These are phyloP conservation scores for Scaptomyza tumidula DNA, from an alignment of 2,888 invertebrate genomes.

Conservation along the genomic window DNA sequence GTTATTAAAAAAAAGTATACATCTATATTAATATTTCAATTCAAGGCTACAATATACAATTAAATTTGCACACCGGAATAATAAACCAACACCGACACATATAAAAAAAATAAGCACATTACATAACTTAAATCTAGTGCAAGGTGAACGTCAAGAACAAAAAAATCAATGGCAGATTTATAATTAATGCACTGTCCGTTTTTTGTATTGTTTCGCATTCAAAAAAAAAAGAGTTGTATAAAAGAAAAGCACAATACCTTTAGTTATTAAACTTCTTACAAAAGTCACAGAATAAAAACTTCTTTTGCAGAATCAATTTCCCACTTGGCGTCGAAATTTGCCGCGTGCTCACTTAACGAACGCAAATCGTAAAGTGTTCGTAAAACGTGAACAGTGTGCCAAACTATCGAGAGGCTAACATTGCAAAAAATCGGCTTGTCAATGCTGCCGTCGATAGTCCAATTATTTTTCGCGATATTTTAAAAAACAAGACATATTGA, in stretches of 20 bases:
- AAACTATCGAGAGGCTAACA: conserved; percentile 13
- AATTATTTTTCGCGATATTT: neutral
- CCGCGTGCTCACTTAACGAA: conserved; percentile 84
- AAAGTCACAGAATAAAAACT: conserved; percentile 84
- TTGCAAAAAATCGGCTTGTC: neutral
- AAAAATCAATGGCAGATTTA: conserved; percentile 73
- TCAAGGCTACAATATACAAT: conserved; percentile 4
- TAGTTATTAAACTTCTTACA: conserved; percentile 81
- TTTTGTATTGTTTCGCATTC: conserved; percentile 20
- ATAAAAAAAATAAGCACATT: conserved; percentile 67
- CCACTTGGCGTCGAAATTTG: conserved; percentile 79
- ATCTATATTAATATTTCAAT: conserved; percentile 9
- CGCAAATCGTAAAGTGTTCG: conserved; percentile 83
- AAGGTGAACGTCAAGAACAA: conserved; percentile 65
- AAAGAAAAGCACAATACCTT: conserved; percentile 79
- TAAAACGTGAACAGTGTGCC: conserved; percentile 43
- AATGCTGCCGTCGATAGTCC: conserved; percentile 20
- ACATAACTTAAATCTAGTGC: conserved; percentile 75
- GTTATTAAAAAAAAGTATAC: conserved; percentile 1
- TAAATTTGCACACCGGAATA: conserved; percentile 28
- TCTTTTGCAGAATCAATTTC: conserved; percentile 83
- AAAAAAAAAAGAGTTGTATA: conserved; percentile 35
- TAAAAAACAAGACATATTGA: neutral
- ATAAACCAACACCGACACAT: conserved; percentile 65
- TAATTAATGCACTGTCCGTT: conserved; percentile 49